Conservation (phyloP, 92 coral and sea anemone species). For the Epizoanthus scotinus region DNA sequence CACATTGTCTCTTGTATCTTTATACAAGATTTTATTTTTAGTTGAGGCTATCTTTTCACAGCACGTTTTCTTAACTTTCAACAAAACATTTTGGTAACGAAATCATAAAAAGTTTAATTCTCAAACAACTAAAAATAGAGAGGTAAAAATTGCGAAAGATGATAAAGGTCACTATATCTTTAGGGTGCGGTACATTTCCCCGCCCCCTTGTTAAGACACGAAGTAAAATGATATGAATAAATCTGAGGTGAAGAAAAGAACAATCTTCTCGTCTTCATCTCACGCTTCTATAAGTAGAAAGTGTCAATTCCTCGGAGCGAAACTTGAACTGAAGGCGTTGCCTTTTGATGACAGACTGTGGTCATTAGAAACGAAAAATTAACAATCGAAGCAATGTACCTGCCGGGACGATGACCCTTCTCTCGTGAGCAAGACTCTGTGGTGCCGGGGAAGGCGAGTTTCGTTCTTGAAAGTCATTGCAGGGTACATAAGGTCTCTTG, state of each 20-base stretch:
- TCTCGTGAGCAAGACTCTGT: constrained; percentile 85
- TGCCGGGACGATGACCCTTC: constrained; percentile 98
- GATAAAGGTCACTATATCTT: neutral
- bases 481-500: constrained; percentile 90
- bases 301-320: constrained; percentile 25
- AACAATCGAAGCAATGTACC: constrained; percentile 63
- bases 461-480: constrained; percentile 91
- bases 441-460: constrained; percentile 86
- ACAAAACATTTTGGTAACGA: constrained; percentile 20
- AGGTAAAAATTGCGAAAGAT: constrained; percentile 6
- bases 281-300: constrained; percentile 33
- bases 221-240: constrained; percentile 12
- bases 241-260: constrained; percentile 1
- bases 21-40: neutral
- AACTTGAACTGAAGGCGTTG: constrained; percentile 44
- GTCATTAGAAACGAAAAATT: constrained; percentile 40
- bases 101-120: constrained; percentile 14
- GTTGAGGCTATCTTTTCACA: neutral
- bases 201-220: constrained; percentile 35
- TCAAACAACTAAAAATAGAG: neutral
- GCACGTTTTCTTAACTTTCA: neutral
- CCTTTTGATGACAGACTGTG: constrained; percentile 52
- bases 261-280: constrained; percentile 20
- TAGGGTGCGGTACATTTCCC: constrained; percentile 33
- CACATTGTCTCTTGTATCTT: neutral